Percentiles rank a stretch among this genome's conserved stretches.
Conservation (phyloP, 2,113 vertebrate genomes). For the Serilophus lunatus region DNA sequence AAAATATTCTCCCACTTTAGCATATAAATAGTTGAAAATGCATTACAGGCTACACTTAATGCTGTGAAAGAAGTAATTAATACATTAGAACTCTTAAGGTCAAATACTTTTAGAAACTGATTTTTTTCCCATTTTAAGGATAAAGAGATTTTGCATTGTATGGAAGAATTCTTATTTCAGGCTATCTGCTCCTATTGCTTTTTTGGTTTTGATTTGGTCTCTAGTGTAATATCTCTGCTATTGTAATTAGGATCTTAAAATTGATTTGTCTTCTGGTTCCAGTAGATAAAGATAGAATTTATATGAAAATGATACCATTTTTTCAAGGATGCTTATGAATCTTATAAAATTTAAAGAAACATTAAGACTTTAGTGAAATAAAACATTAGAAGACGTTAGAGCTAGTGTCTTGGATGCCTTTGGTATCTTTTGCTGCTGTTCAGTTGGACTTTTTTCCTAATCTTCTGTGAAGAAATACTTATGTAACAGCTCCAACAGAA, state of each 20-base stretch:
- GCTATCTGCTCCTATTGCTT: slow-evolving; percentile 31
- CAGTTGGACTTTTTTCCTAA: neutral
- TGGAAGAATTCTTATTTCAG: slow-evolving; percentile 5
- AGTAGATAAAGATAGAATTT: neutral
- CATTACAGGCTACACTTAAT: neutral
- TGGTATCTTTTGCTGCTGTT: neutral
- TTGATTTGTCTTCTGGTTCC: slow-evolving; percentile 33
- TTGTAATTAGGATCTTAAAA: slow-evolving; percentile 45
- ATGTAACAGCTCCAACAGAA: neutral
- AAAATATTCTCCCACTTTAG: neutral
- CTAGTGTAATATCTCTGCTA: neutral
- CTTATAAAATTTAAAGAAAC: neutral
- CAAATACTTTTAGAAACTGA: neutral
- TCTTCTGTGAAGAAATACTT: neutral
- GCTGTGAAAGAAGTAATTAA: neutral
- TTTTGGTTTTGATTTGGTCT: slow-evolving; percentile 11
- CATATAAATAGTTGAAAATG: neutral
- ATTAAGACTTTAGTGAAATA: neutral
- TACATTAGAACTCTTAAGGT: neutral
- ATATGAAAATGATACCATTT: slow-evolving; percentile 17
- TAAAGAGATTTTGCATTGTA: slow-evolving; percentile 4
- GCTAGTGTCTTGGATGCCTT: neutral
- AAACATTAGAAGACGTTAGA: neutral
- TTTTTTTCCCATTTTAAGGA: neutral
- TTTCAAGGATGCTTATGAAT: neutral